phyloP scores from a whole-genome alignment of 35 echinoderm and acorn worm species.

The Lytechinus pictus region DNA sequence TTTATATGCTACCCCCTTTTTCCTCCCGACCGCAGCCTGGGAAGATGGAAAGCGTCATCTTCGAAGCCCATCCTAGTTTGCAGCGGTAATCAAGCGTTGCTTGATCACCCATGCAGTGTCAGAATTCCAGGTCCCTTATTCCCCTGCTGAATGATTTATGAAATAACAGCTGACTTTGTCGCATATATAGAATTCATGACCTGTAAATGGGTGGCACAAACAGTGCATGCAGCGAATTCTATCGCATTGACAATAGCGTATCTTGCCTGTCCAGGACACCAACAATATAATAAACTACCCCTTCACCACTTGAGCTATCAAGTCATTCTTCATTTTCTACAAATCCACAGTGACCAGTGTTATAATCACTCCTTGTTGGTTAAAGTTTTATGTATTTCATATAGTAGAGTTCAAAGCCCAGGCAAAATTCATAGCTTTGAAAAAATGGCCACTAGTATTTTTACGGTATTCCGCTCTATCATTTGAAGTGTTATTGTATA shows the following conservation, averaged over 20 bases:
- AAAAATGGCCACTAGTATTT: neutral
- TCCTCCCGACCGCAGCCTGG: neutral
- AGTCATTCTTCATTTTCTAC: neutral
- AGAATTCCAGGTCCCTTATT: constrained; percentile 34
- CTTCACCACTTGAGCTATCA: neutral
- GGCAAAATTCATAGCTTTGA: neutral
- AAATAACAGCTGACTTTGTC: constrained; percentile 21
- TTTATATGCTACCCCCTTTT: constrained; percentile 2
- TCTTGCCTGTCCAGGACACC: neutral
- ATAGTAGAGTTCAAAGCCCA: neutral
- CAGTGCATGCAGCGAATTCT: constrained; percentile 27
- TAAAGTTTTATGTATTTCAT: neutral
- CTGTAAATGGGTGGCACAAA: constrained; percentile 37
- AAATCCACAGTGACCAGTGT: neutral
- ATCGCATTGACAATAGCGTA: constrained; percentile 1
- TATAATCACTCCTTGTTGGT: neutral
- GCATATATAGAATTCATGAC: constrained; percentile 51
- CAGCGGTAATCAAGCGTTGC: constrained; percentile 26
- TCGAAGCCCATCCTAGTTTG: neutral
- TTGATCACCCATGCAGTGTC: constrained; percentile 42
- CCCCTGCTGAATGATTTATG: constrained; percentile 54
- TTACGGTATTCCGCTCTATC: neutral
- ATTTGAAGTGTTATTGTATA: neutral
- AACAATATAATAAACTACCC: neutral
- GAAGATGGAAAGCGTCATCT: neutral